Conservation (phyloP, 2,797 vertebrate species). For the Falco peregrinus region DNA sequence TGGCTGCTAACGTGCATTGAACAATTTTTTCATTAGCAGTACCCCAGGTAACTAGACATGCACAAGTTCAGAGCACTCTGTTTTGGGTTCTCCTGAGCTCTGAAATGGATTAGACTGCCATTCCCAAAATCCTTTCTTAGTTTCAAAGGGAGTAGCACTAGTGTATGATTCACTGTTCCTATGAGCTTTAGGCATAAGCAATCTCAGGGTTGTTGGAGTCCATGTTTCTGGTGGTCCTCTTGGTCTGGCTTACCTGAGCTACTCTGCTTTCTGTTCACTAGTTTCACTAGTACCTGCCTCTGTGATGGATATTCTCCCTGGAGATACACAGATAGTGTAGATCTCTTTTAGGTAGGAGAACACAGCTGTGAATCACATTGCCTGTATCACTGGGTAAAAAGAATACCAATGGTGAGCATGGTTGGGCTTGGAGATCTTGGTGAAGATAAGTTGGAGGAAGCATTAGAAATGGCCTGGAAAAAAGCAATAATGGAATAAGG, state of each 20-base stretch:
- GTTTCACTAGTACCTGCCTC: neutral
- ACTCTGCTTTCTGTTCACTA: neutral
- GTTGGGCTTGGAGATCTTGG: neutral
- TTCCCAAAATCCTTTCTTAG: neutral
- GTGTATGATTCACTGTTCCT: neutral
- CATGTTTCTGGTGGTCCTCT: neutral
- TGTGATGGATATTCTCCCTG: neutral
- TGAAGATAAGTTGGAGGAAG: neutral
- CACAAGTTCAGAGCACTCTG: neutral
- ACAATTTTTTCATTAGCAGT: neutral
- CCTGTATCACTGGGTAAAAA: neutral
- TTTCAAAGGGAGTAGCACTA: neutral
- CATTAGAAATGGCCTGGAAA: neutral
- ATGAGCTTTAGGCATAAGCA: neutral
- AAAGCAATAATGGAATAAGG: neutral
- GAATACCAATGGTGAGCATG: neutral
- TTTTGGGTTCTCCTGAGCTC: neutral
- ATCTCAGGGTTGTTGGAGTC: neutral
- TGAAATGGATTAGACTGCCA: neutral
- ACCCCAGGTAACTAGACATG: neutral
- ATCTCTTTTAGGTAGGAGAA: neutral
- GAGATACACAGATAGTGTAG: rapidly evolving
- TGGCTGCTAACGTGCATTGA: neutral
- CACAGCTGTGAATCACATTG: neutral
- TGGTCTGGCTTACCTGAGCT: neutral